Base-by-base conservation (phyloP, 2,888 invertebrate species). In the Andrena bucephala region DNA sequence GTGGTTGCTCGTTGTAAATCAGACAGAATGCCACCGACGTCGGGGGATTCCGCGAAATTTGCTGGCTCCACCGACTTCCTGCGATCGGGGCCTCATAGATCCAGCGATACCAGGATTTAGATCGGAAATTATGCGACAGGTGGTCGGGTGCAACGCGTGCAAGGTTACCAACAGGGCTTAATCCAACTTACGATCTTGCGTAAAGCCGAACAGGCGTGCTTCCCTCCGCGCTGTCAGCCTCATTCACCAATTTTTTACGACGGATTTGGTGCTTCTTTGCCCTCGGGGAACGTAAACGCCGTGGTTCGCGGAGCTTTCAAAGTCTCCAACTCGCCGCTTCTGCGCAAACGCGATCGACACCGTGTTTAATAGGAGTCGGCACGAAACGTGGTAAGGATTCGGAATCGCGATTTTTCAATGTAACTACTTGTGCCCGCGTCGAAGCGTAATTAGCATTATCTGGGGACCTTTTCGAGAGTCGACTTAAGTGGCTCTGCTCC, bases 131-230 rank as follows among this genome's bases (percentile, higher is more conserved):
- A 88, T 87, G 73, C 77, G 83, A 79, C 84, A 77, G 81, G 84
- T 77, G 83, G 80, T 81, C 78, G 81, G 70, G 77, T 79, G 77
- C 72, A 83, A 68, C 81, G 77, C 75, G 84, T 81, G 80, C 74
- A 67, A 78, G 68, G 79, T 77, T 81, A 75, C 75, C 68, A 60
- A 57, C 66, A 42, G 60, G 65, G 72, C 77, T 73, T 81, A 86
- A 87, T 87, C 82, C 79, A 80, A 85, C 70, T 87, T 82, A 85
- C 82, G 81, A 85, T 82, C 87, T 85, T 83, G 72, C 81, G 80
- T 85, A 80, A 65, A 83, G 62, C 33, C 60, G 20, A 42, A 24
- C 24, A 54, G 54, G 54, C 54, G 54, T 54, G 52, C 42, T 42
- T 16, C 42, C 42, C 42, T 13, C 42, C 13, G 13, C 42, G 42